Conservation (phyloP, 2,888 invertebrate genomes). For the Troides helena region DNA sequence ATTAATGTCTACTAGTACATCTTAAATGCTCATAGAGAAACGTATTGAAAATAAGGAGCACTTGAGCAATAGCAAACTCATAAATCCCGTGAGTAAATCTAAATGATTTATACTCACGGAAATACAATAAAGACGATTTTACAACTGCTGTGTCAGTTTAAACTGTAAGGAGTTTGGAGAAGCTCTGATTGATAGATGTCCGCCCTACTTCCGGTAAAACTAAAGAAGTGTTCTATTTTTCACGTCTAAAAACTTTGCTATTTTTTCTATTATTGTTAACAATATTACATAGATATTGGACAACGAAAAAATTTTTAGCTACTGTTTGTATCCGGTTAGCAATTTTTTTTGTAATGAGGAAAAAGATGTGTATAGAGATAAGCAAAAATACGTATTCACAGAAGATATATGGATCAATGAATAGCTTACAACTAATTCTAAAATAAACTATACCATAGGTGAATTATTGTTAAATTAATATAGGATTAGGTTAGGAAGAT, state of each 20-base stretch:
- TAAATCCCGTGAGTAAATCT: constrained; percentile 14
- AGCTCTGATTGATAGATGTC: constrained; percentile 38
- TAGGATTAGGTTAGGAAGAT: too few relatives aligned
- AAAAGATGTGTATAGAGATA: too few relatives aligned
- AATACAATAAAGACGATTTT: constrained; percentile 41
- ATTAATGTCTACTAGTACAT: too few relatives aligned
- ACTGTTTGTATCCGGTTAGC: too few relatives aligned
- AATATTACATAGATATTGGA: neutral
- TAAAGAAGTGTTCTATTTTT: constrained; percentile 14
- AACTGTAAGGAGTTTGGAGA: constrained; percentile 27
- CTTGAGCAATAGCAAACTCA: constrained; percentile 23
- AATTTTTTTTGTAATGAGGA: too few relatives aligned
- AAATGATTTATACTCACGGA: constrained; percentile 55
- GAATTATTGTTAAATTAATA: too few relatives aligned
- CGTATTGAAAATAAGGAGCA: neutral
- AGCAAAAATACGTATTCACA: too few relatives aligned
- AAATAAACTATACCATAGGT: too few relatives aligned
- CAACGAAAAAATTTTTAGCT: too few relatives aligned
- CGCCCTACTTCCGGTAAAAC: constrained; percentile 32
- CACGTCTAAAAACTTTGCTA: neutral
- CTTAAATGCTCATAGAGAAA: too few relatives aligned
- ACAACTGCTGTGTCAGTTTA: constrained; percentile 33
- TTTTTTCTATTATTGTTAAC: constrained; percentile 1
- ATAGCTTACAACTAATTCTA: too few relatives aligned
- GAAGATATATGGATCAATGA: too few relatives aligned